Base-by-base conservation (phyloP, 2,113 vertebrate species). In the Onychorhynchus coronatus region DNA sequence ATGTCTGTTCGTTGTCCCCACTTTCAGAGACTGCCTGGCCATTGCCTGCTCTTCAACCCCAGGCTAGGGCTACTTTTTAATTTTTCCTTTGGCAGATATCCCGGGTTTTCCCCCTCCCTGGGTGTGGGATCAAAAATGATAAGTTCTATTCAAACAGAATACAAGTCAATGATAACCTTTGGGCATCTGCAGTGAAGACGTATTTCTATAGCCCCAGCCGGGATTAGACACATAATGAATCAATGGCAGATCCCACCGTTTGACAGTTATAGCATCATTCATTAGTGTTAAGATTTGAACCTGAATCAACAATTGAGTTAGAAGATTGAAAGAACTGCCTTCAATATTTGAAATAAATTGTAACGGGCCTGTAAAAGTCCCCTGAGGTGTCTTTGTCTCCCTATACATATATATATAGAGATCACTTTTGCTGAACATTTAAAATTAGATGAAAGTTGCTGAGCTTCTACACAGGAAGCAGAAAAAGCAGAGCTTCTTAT, bases 211-310 rank as follows among this genome's bases (percentile, higher is more conserved):
- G 92, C 56, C 44, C 86, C 82, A 28, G 84, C 76, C 68, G 70
- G 86, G 93, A 95, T 92, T 96, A 95, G 81, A 50, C 50, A 62
- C 81, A 91, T 70, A 95, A 95, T 78, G 80, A 90, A 96, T 92
- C 92, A 95, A 68, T 86, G 93, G 56, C 81, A 56, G 61, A 88
- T 92, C 83, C 65, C 76, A 88, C 77, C 6, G 1, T 65, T 78
- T 72, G 86, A 70, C 3, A 0, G 74, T 58, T 91, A 85, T 24
- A 91, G 88, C 9, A 9, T 78, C 86, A 85, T 94, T 95, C 91
- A 72, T 96, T 95, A 96, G 76, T 0, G n/a, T 71, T 85, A 92
- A 93, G 92, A 87, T 94, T 92, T 94, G 80, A 95, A 89, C 80
- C 41, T 52, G 77, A 79, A 95, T 87, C 94, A 95, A 93, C 95